A percentile compares a stretch with the other conserved stretches of the same genome.
These are phyloP conservation scores for Neostethus bicornis DNA, from an alignment of 2,797 vertebrate species.

Conservation along the genomic window DNA sequence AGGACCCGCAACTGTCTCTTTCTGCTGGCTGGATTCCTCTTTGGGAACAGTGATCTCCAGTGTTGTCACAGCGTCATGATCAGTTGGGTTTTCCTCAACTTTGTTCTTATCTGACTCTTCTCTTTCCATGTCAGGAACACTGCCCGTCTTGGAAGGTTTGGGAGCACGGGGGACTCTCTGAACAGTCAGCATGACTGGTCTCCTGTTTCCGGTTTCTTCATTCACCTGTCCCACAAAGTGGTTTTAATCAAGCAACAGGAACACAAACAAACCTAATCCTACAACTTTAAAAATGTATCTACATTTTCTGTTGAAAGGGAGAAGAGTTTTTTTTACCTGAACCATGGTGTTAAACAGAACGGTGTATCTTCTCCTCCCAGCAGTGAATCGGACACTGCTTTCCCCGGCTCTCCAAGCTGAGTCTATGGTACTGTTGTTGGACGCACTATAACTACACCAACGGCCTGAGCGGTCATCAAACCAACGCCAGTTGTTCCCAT, in stretches of 20 bases:
- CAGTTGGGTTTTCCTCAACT: constrained; percentile 73
- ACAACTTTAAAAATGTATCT: too few relatives aligned
- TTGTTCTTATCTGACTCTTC: constrained; percentile 84
- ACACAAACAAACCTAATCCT: neutral
- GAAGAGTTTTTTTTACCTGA: constrained; percentile 80
- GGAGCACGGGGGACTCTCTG: constrained; percentile 86
- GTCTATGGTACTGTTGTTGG: constrained; percentile 97
- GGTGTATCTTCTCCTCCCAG: constrained; percentile 93
- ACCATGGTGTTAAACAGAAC: constrained; percentile 98
- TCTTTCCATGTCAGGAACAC: constrained; percentile 85
- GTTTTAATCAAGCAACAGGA: constrained; percentile 16
- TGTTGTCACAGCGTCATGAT: constrained; percentile 67
- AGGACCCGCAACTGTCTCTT: constrained; percentile 67
- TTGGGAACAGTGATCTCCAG: constrained; percentile 82
- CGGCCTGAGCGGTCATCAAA: constrained; percentile 97
- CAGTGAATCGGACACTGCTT: constrained; percentile 94
- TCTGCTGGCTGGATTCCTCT: constrained; percentile 73
- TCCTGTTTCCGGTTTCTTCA: constrained; percentile 93
- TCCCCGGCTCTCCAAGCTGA: constrained; percentile 93
- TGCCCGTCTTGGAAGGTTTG: constrained; percentile 84
- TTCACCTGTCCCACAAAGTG: constrained; percentile 83
- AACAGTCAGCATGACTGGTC: constrained; percentile 94
- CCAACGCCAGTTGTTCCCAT: constrained; percentile 97
- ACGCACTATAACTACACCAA: constrained; percentile 97
- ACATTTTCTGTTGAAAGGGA: too few relatives aligned